phyloP scores from a whole-genome alignment of 2,113 vertebrate species.

The Fulica atra region DNA sequence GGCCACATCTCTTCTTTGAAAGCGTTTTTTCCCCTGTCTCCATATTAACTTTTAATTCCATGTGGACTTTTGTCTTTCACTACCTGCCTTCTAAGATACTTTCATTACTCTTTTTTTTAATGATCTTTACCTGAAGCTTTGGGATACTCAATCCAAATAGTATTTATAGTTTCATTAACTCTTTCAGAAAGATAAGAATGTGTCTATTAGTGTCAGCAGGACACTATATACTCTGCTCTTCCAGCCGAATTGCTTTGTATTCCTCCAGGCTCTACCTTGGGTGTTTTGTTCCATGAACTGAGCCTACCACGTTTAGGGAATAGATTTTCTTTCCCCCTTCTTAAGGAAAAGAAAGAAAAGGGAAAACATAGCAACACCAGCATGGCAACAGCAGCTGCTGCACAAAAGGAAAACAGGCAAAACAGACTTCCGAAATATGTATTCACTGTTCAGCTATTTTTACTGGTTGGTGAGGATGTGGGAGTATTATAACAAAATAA shows the following conservation, averaged over 20 bases:
- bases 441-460: constrained; percentile 50
- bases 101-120: neutral
- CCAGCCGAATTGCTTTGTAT: neutral
- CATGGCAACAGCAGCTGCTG: constrained; percentile 70
- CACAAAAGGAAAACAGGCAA: constrained; percentile 55
- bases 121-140: neutral
- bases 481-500: constrained; percentile 37
- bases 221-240: neutral
- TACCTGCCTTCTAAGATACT: neutral
- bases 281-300: constrained; percentile 17
- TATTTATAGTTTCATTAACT: neutral
- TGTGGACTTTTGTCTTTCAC: neutral
- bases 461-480: constrained; percentile 39
- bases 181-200: neutral
- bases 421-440: constrained; percentile 41
- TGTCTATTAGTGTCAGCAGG: neutral
- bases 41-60: neutral
- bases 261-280: neutral
- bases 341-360: constrained; percentile 49
- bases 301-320: constrained; percentile 17
- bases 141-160: neutral
- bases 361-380: constrained; percentile 67
- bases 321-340: neutral
- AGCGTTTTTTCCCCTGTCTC: neutral
- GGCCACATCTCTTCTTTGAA: neutral